phyloP scores from a whole-genome alignment of 2,797 vertebrate genomes.

The Hydrolagus colliei region DNA sequence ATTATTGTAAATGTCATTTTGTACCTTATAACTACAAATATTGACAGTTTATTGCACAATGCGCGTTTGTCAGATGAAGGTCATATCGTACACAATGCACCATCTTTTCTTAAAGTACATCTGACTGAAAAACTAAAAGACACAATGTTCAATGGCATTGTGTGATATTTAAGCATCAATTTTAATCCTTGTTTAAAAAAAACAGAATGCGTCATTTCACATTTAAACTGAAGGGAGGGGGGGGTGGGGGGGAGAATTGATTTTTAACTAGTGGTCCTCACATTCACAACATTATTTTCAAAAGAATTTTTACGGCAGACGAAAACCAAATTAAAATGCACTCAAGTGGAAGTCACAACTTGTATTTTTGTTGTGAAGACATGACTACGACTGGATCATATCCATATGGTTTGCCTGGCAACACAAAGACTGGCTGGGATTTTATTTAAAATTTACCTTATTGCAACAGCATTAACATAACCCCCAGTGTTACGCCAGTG shows the following conservation, averaged over 20 bases:
- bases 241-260: neutral
- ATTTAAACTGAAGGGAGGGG: neutral
- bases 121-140: conserved; percentile 26
- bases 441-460: neutral
- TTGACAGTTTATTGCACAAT: conserved; percentile 99
- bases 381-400: neutral
- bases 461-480: too few relatives aligned
- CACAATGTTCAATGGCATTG: conserved; percentile 19
- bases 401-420: neutral
- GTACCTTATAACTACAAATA: conserved; percentile 99
- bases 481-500: neutral
- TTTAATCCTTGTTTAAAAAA: neutral
- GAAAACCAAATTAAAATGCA: conserved; percentile 17
- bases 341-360: conserved; percentile 15
- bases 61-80: conserved; percentile 99
- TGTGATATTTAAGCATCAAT: conserved; percentile 17
- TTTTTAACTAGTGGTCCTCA: conserved; percentile 20
- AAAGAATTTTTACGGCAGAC: neutral
- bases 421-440: neutral
- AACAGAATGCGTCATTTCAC: conserved; percentile 20
- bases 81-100: conserved; percentile 96
- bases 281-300: conserved; percentile 6
- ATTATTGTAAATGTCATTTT: conserved; percentile 99
- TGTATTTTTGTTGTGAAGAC: neutral
- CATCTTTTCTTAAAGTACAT: conserved; percentile 78